Percentiles rank a stretch among this genome's conserved stretches.
Evolutionary conservation across 2,888 invertebrate genomes (phyloP).

Genomic region (Hetaerina titia): DNA sequence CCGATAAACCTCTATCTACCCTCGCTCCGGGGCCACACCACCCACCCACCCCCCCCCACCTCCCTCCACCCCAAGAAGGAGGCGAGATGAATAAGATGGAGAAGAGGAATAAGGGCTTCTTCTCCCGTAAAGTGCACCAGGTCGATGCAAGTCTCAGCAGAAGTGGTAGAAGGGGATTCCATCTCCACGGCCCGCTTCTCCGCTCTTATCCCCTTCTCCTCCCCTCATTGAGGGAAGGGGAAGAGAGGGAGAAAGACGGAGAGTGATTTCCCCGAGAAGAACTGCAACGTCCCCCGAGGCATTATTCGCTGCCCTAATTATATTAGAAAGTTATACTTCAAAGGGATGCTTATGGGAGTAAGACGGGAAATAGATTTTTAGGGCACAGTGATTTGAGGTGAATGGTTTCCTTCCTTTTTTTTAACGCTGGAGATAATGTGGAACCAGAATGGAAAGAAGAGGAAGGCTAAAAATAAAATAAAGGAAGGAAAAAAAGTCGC

Average conservation of each 20-base stretch:
- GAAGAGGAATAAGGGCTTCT: neutral
- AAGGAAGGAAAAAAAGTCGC: neutral
- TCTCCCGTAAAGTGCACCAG: neutral
- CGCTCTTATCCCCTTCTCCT: neutral
- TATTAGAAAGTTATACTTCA: slow-evolving; percentile 9
- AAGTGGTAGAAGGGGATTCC: neutral
- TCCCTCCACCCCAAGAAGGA: neutral
- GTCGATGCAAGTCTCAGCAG: slow-evolving; percentile 1
- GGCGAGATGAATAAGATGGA: neutral
- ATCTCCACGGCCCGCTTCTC: no score
- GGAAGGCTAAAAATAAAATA: neutral
- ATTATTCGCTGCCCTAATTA: neutral
- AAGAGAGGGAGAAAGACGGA: neutral
- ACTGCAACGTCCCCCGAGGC: neutral
- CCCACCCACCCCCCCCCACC: neutral
- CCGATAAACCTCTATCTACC: neutral
- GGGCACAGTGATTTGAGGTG: neutral
- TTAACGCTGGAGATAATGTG: neutral
- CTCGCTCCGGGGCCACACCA: neutral
- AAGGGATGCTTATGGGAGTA: neutral
- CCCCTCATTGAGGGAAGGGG: neutral
- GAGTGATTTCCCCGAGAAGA: neutral
- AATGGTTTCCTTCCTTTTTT: neutral
- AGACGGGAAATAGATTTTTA: neutral
- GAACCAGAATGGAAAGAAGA: neutral